Base-by-base conservation (phyloP, 2,888 invertebrate species). In the Phengaris alcon region DNA sequence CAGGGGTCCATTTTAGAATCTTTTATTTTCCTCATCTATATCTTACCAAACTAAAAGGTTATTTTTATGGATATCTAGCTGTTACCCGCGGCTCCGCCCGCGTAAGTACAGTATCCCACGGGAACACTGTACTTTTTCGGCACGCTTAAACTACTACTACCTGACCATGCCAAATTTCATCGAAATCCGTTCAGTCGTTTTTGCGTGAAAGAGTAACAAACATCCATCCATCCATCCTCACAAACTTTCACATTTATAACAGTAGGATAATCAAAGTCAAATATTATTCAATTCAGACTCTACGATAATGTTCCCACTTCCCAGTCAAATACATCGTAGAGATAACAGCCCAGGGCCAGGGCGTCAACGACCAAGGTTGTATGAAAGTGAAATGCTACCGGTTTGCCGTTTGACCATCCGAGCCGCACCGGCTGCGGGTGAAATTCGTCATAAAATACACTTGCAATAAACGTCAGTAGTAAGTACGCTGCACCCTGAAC, bases 341-440 rank as follows among this genome's bases (percentile, higher is more conserved):
- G 69, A 70, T 70, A 48, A 48, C 69, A 52, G 74, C 44, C 10
- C 13, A 48, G 81, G 73, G 76, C 81, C 80, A 80, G 81, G 83
- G 84, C 83, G 87, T 88, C 87, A 86, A 86, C 84, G 85, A 85
- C 86, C 87, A 87, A 85, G 85, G 85, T 84, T 83, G 82, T 83
- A 86, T 85, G 88, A 90, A 91, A 90, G 91, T 87, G 89, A 90
- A 88, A 89, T 83, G 72, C 54, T 85, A 83, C 84, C 82, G 81
- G 83, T 79, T 80, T 80, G 82, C 87, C 83, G 84, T 82, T 80
- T 84, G 81, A 80, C 82, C 81, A 82, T 35, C 35, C 35, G 35
- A 85, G 82, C 82, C 80, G 82, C 64, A 64, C 79, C 79, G 80
- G 82, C 83, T 84, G 85, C 83, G 82, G 84, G 85, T 84, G 86